phyloP scores from a whole-genome alignment of 2,797 vertebrate species.

The Acipenser ruthenus region DNA sequence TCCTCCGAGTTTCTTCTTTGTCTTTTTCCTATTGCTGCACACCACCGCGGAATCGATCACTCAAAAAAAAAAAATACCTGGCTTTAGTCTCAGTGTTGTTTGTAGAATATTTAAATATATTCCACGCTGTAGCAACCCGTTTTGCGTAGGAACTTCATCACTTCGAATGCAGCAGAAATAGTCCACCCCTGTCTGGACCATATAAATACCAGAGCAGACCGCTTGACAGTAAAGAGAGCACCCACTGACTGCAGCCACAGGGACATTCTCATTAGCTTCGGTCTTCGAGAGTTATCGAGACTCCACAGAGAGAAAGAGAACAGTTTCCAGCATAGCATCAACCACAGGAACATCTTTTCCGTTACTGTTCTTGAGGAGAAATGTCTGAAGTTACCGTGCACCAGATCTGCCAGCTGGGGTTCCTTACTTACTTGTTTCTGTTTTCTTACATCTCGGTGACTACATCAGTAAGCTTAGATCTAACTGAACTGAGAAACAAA shows the following conservation, averaged over 20 bases:
- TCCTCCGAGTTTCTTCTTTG: too few species aligned
- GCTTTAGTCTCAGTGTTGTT: too few species aligned
- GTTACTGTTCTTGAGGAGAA: conserved; percentile 18
- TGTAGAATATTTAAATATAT: too few species aligned
- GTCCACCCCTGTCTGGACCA: conserved; percentile 33
- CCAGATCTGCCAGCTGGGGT: conserved; percentile 36
- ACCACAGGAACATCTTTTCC: neutral
- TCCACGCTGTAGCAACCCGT: too few species aligned
- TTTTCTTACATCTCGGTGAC: conserved; percentile 51
- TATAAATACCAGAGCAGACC: conserved; percentile 22
- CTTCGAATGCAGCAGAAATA: conserved; percentile 41
- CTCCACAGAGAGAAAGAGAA: conserved; percentile 19
- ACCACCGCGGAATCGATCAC: too few species aligned
- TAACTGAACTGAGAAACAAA: conserved; percentile 63
- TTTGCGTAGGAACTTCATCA: conserved; percentile 24
- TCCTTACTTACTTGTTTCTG: conserved; percentile 55
- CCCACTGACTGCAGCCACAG: neutral
- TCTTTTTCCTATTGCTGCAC: too few species aligned
- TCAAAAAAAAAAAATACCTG: too few species aligned
- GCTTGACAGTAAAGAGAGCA: neutral
- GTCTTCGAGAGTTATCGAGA: neutral
- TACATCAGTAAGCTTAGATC: conserved; percentile 55
- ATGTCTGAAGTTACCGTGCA: conserved; percentile 39
- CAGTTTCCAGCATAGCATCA: conserved; percentile 12
- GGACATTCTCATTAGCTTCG: conserved; percentile 21